A percentile compares a stretch with the other conserved stretches of the same genome.
Conservation (phyloP, 2,888 invertebrate species). For the Eugnorisma glareosa region DNA sequence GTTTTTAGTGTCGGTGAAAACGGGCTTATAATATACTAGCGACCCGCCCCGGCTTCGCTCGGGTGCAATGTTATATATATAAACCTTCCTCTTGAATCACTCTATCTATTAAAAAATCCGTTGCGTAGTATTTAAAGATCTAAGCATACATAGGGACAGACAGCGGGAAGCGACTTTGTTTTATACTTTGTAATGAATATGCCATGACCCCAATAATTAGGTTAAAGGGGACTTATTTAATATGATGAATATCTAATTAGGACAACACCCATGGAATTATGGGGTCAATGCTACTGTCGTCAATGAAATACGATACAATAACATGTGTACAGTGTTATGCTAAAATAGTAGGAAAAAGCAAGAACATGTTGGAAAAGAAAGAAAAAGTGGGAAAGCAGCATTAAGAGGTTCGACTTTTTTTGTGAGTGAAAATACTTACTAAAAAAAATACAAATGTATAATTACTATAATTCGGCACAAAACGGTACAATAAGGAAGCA, state of each 20-base stretch:
- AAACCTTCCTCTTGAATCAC: no score
- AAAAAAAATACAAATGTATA: neutral
- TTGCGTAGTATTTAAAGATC: no score
- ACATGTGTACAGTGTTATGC: neutral
- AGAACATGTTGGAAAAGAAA: neutral
- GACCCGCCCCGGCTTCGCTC: no score
- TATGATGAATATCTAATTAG: constrained; percentile 37
- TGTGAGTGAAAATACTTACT: neutral
- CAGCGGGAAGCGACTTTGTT: no score
- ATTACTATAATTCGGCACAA: neutral
- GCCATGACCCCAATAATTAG: constrained; percentile 21
- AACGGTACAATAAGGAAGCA: constrained; percentile 19
- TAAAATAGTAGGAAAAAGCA: neutral
- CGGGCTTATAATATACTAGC: no score
- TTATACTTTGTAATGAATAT: neutral
- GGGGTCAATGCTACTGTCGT: constrained; percentile 43
- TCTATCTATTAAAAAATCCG: no score
- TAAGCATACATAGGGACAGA: no score
- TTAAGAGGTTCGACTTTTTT: neutral
- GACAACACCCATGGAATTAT: constrained; percentile 23
- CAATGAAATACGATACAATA: constrained; percentile 28
- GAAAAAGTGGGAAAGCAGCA: neutral
- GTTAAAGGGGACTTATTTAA: constrained; percentile 28
- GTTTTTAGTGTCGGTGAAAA: neutral
- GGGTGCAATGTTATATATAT: no score